Percentiles rank a stretch among this genome's conserved stretches.
Conservation (phyloP, 1,140 invertebrate genomes). For the Brachionus koreanus region DNA sequence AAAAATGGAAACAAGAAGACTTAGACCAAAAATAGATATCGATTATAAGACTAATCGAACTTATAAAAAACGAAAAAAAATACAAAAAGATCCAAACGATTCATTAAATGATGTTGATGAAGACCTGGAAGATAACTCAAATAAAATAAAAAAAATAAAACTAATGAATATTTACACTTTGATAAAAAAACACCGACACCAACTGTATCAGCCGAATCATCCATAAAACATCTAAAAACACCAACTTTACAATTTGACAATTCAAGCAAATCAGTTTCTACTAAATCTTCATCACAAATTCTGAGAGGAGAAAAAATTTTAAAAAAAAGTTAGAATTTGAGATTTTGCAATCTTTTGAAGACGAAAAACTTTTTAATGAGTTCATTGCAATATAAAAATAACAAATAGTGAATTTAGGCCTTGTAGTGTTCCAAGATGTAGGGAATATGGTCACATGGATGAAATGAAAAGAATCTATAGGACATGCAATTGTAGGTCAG, state of each 20-base stretch:
- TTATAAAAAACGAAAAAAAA: neutral
- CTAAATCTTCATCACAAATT: too few relatives aligned
- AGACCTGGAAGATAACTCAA: neutral
- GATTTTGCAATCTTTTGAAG: neutral
- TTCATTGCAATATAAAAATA: neutral
- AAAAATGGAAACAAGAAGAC: neutral
- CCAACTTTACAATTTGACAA: too few relatives aligned
- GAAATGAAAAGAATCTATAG: slow-evolving; percentile 1
- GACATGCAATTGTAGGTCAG: neutral
- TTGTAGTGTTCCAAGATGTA: neutral
- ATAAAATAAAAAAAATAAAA: too few relatives aligned
- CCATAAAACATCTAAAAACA: too few relatives aligned
- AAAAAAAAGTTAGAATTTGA: neutral
- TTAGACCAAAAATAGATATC: neutral
- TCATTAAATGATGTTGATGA: neutral
- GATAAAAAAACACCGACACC: too few relatives aligned
- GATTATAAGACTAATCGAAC: neutral
- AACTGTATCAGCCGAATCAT: too few relatives aligned
- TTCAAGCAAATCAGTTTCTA: neutral
- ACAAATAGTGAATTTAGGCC: neutral
- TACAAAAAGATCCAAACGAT: neutral
- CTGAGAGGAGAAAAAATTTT: neutral
- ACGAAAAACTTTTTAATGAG: neutral
- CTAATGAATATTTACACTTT: too few relatives aligned
- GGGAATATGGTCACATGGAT: neutral